Evolutionary conservation across 1,140 invertebrate genomes (phyloP), one percentile per base, ranked within the genome.

Genomic region (Pachypeltis micranthus): DNA sequence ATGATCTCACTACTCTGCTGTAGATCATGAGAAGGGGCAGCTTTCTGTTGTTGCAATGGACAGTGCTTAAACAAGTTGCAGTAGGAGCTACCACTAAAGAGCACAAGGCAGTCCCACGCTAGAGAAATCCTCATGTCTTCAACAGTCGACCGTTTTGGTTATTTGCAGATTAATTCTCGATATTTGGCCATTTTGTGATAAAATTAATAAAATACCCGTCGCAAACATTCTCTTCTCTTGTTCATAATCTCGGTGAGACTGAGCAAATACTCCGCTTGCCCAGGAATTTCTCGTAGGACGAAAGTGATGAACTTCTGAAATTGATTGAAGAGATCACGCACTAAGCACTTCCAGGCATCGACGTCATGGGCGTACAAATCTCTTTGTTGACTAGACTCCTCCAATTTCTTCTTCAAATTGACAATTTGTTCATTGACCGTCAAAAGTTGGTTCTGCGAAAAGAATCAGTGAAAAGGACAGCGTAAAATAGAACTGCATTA

Each of bases 261-360:
- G 4, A 56, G 26, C 54, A 56, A 24, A 56, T 56, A 56, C 16
- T 26, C 26, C 19, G 54, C 54, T 56, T 56, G 54, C 1, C 54
- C 25, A 56, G 54, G 54, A 2, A 56, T 24, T 25, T 56, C 54
- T 3, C 26, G 19, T 19, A 56, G 54, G 1, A 56, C 54, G 23
- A 24, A 56, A 23, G 19, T 56, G 54, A 56, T 56, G 54, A 56
- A 56, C 25, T 56, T 56, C 26, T 56, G 54, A 24, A 56, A 56
- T 24, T 56, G 54, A 4, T 56, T 25, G 54, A 56, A 2, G 1
- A 56, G 54, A 56, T 56, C 54, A 23, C 26, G 19, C 3, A 56
- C 16, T 24, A 25, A 2, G 21, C 54, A 56, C 21, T 56, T 25
- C 54, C 54, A 56, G 16, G 54, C 7, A 10, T 39, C 34, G 7